A percentile compares a stretch with the other conserved stretches of the same genome.
phyloP scores from a whole-genome alignment of 2,888 invertebrate species.

The Onchidella celtica region DNA sequence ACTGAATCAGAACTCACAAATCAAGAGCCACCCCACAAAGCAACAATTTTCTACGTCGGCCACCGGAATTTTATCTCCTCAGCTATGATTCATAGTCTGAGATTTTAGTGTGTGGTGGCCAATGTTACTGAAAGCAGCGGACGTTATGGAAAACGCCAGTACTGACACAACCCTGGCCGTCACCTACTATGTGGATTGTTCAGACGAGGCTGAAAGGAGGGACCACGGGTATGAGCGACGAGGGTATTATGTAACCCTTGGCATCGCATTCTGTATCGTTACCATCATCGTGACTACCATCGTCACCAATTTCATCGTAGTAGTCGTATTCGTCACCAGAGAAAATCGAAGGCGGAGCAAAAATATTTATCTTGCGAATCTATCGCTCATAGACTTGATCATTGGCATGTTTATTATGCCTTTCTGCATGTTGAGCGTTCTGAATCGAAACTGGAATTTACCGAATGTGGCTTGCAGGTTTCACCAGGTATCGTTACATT shows the following conservation, averaged over 20 bases:
- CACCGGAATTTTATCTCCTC: no score
- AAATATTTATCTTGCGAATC: slow-evolving; percentile 48
- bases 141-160: slow-evolving; percentile 18
- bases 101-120: no score
- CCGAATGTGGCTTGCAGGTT: slow-evolving; percentile 40
- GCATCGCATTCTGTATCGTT: slow-evolving; percentile 1
- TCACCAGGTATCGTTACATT: slow-evolving; percentile 47
- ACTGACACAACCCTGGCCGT: neutral
- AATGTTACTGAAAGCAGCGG: no score
- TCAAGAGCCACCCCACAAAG: no score
- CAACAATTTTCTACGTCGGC: no score
- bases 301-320: slow-evolving; percentile 44
- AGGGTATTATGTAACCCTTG: slow-evolving; percentile 18
- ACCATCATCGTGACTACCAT: slow-evolving; percentile 38
- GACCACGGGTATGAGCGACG: no score
- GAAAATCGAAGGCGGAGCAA: slow-evolving; percentile 47
- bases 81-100: no score
- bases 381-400: slow-evolving; percentile 48
- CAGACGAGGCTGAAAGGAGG: neutral
- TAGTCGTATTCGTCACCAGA: slow-evolving; percentile 46
- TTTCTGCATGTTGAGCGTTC: slow-evolving; percentile 59
- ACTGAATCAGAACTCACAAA: no score
- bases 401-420: slow-evolving; percentile 57
- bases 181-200: neutral
- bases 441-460: slow-evolving; percentile 60